A percentile compares a stretch with the other conserved stretches of the same genome.
Evolutionary conservation across 2,797 vertebrate species (phyloP).

Genomic region (Dicrostonyx torquatus): DNA sequence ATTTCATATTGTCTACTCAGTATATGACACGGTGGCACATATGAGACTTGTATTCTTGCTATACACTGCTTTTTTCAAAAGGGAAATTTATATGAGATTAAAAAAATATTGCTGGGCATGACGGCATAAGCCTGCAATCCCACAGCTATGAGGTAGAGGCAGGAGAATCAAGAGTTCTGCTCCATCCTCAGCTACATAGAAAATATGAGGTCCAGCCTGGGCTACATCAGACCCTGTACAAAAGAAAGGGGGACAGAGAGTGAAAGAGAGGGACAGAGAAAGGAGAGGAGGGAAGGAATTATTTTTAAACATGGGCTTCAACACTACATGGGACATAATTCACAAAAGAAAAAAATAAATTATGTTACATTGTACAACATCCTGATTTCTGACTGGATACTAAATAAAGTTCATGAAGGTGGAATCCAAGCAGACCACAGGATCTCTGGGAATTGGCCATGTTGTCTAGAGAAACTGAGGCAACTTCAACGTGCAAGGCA

Average conservation of each 20-base stretch:
- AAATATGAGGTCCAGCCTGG: not conserved
- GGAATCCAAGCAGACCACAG: not conserved
- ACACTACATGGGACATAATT: not conserved
- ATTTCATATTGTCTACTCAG: not conserved
- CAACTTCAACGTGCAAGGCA: not conserved
- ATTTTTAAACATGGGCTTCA: conserved; percentile 40
- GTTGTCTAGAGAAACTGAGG: not conserved
- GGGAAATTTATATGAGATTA: not conserved
- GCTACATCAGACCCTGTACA: not conserved
- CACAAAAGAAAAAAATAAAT: not conserved
- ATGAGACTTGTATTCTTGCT: not conserved
- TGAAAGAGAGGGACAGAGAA: not conserved
- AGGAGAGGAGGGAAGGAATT: not conserved
- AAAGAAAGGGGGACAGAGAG: no score
- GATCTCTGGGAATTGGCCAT: not conserved
- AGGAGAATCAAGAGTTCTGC: not conserved
- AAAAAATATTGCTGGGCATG: conserved; percentile 31
- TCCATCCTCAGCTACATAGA: not conserved
- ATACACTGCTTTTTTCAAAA: not conserved
- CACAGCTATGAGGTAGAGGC: not conserved
- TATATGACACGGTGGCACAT: not conserved
- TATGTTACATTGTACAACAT: not conserved
- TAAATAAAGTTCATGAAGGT: not conserved
- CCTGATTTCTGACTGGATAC: not conserved
- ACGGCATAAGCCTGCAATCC: not conserved